Conservation (phyloP, 2,888 invertebrate species). For the Thereva unica region DNA sequence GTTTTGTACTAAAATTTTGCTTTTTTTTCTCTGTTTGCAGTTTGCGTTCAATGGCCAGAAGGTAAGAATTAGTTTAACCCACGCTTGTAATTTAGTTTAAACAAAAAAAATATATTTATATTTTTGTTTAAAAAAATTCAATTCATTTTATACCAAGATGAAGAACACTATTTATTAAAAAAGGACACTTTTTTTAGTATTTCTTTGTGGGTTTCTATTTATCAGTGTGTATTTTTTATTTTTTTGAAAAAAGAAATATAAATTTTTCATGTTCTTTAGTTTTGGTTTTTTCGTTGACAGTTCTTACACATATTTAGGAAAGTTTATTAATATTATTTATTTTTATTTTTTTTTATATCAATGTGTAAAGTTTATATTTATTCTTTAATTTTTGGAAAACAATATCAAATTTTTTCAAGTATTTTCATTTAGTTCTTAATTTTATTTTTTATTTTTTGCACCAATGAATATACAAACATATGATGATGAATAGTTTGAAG, state of each 20-base stretch:
- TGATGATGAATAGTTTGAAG: too few species aligned
- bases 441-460: slow-evolving; percentile 6
- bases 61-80: slow-evolving; percentile 64
- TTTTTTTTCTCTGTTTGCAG: slow-evolving; percentile 58
- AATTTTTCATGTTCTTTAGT: slow-evolving; percentile 10
- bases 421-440: slow-evolving; percentile 15
- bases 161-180: slow-evolving; percentile 22
- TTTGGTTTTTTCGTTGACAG: slow-evolving; percentile 24
- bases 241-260: background rate
- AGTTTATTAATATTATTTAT: slow-evolving; percentile 10
- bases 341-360: slow-evolving; percentile 1
- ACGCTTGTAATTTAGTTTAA: slow-evolving; percentile 3
- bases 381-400: slow-evolving; percentile 32
- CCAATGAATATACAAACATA: background rate
- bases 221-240: slow-evolving; percentile 17
- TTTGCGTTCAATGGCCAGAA: slow-evolving; percentile 91
- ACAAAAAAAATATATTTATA: slow-evolving; percentile 1
- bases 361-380: background rate
- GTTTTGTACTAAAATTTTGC: slow-evolving; percentile 40
- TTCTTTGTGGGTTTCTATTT: slow-evolving; percentile 33
- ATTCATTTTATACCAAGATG: background rate
- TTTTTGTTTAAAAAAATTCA: too few species aligned
- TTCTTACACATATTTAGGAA: slow-evolving; percentile 3
- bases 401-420: slow-evolving; percentile 8
- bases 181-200: slow-evolving; percentile 19